A percentile compares a stretch with the other conserved stretches of the same genome.
Conservation (phyloP, 2,888 invertebrate genomes). For the Eumacrocentrus americanus region DNA sequence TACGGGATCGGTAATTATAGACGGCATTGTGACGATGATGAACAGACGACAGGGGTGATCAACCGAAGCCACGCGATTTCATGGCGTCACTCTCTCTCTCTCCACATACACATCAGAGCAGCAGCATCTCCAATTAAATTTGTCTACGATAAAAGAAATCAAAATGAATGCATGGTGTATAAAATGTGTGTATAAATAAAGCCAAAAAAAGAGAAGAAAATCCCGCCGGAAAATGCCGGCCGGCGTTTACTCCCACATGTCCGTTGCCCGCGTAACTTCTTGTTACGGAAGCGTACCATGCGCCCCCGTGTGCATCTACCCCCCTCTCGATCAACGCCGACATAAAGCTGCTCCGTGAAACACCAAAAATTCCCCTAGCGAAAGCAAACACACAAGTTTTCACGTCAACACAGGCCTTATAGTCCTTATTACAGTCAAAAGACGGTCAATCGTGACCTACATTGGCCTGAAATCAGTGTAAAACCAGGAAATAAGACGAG, state of each 20-base stretch:
- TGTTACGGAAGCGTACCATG: constrained; percentile 36
- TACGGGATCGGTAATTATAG: constrained; percentile 49
- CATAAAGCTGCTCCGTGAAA: not conserved
- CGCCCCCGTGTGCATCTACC: constrained; percentile 25
- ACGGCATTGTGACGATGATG: constrained; percentile 46
- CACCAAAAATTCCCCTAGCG: no score
- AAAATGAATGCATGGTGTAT: no score
- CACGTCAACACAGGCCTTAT: not conserved
- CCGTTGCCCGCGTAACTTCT: constrained; percentile 36
- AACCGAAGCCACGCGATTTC: constrained; percentile 47
- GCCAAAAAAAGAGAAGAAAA: constrained; percentile 61
- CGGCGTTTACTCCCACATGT: constrained; percentile 59
- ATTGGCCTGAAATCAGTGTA: no score
- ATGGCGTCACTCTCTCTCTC: constrained; percentile 47
- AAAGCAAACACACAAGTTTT: no score
- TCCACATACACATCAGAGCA: no score
- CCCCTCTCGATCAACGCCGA: constrained; percentile 3
- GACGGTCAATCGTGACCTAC: no score
- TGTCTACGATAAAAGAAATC: no score
- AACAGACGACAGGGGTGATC: constrained; percentile 43
- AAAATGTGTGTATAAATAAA: no score
- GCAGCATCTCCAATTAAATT: no score
- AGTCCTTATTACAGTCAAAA: no score
- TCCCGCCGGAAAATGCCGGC: constrained; percentile 61
- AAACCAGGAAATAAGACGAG: no score